These are phyloP conservation scores for Terrapene triunguis DNA, from an alignment of 2,113 vertebrate species.

Conservation along the genomic window DNA sequence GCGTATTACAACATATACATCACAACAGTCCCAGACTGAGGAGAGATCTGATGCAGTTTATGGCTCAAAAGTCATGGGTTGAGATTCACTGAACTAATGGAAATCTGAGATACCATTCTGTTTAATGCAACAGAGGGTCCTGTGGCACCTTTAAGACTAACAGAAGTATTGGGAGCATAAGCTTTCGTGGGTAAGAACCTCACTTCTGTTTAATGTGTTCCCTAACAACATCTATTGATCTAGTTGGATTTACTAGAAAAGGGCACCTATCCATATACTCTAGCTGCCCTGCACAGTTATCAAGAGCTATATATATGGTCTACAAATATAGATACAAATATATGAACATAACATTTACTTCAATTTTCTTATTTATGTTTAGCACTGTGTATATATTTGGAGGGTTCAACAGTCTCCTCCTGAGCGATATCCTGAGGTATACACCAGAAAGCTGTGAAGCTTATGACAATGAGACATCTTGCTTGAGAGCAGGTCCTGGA, in stretches of 20 bases:
- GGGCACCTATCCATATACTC: background rate
- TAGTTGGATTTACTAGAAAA: background rate
- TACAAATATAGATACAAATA: rapidly evolving
- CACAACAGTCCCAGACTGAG: background rate
- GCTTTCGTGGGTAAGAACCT: too few relatives aligned
- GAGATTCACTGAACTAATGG: background rate
- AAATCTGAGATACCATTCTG: background rate
- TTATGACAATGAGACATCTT: slow-evolving; percentile 75
- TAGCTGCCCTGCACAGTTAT: background rate
- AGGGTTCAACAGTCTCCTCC: slow-evolving; percentile 97
- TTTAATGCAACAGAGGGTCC: background rate
- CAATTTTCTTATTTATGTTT: background rate
- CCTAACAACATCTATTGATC: background rate
- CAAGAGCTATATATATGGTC: rapidly evolving
- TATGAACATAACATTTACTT: background rate
- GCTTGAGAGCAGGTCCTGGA: slow-evolving; percentile 81
- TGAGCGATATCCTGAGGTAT: slow-evolving; percentile 90
- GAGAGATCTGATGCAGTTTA: background rate
- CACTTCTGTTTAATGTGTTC: background rate
- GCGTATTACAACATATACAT: too few relatives aligned
- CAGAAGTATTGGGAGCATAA: too few relatives aligned
- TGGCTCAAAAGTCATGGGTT: background rate
- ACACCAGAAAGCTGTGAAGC: slow-evolving; percentile 87
- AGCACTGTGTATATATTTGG: slow-evolving; percentile 97
- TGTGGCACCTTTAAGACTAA: too few relatives aligned